These are phyloP conservation scores for Pterophyllum scalare DNA, from an alignment of 2,113 vertebrate species.

Conservation along the genomic window DNA sequence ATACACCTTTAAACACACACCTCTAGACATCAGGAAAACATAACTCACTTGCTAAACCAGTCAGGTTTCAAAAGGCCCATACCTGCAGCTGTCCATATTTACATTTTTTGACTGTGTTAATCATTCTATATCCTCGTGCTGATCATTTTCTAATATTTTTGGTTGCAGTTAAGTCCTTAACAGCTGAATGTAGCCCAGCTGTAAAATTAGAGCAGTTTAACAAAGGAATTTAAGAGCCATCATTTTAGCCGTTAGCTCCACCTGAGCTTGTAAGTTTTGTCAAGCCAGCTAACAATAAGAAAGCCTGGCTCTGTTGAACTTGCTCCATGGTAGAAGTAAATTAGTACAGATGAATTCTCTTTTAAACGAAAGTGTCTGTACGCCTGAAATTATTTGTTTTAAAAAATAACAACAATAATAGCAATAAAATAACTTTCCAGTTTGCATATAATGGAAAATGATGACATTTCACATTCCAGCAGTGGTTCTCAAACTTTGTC, in stretches of 20 bases:
- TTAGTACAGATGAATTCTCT: not conserved
- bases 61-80: not conserved
- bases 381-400: not conserved
- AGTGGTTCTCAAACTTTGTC: not conserved
- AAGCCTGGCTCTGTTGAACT: not conserved
- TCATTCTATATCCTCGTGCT: not conserved
- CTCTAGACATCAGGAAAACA: not conserved
- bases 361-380: not conserved
- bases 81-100: not conserved
- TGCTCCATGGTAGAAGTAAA: not conserved
- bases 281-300: not conserved
- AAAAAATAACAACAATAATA: not conserved
- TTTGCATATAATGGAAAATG: not conserved
- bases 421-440: not conserved
- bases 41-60: conserved; percentile 5
- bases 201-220: not conserved
- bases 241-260: not conserved
- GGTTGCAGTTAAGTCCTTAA: not conserved
- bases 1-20: conserved; percentile 10
- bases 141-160: conserved; percentile 1
- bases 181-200: not conserved
- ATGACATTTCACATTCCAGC: too few relatives aligned
- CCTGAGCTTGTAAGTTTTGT: not conserved
- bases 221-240: not conserved
- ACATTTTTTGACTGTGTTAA: not conserved